Percentiles rank a stretch among this genome's conserved stretches.
Evolutionary conservation across 2,113 vertebrate species (phyloP).

Genomic region (Leptosomus discolor): DNA sequence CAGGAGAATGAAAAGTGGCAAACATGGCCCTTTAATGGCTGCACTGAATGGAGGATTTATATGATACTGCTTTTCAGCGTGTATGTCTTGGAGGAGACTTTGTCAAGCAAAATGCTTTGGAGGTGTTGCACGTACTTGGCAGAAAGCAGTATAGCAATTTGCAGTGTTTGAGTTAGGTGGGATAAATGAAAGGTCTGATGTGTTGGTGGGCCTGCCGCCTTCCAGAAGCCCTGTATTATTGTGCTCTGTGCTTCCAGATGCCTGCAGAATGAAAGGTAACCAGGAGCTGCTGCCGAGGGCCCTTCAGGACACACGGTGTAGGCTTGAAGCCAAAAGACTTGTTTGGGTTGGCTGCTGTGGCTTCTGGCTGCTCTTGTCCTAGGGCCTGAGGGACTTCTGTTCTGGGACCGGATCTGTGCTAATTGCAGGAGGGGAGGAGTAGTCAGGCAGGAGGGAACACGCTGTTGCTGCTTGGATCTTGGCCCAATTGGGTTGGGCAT

Average conservation of each 20-base stretch:
- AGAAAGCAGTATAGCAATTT: fast-evolving
- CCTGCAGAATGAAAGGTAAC: background rate
- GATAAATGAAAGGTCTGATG: no score
- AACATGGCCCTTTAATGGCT: background rate
- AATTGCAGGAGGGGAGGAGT: background rate
- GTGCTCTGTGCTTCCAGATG: background rate
- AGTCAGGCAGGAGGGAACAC: background rate
- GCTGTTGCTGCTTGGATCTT: background rate
- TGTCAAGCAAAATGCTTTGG: background rate
- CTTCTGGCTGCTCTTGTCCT: constrained; percentile 7
- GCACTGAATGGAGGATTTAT: fast-evolving
- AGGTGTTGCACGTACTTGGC: fast-evolving
- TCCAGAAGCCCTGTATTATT: fast-evolving
- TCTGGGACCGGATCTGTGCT: constrained; percentile 8
- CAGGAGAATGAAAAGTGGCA: background rate
- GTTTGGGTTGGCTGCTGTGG: constrained; percentile 43
- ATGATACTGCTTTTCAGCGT: background rate
- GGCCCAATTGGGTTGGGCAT: fast-evolving
- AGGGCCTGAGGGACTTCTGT: background rate
- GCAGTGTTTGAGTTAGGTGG: background rate
- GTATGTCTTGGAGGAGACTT: background rate
- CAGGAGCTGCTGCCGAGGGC: background rate
- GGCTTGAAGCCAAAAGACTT: constrained; percentile 18
- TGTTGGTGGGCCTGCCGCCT: fast-evolving
- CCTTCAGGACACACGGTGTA: constrained; percentile 3